Conservation (phyloP, 2,797 vertebrate genomes). For the Esox lucius region DNA sequence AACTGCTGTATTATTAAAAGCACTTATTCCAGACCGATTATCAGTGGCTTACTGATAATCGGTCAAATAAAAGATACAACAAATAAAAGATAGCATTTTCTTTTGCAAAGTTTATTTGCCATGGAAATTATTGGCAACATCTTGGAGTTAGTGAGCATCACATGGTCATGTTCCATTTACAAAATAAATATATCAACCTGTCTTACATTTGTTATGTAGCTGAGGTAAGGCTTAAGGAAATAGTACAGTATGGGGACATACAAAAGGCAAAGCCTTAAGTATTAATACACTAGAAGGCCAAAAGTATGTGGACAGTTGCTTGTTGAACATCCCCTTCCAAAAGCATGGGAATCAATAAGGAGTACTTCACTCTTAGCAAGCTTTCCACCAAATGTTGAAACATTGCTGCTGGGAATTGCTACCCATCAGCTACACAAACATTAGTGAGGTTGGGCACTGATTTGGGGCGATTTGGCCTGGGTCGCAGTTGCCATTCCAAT, state of each 20-base stretch:
- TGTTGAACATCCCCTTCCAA: no score
- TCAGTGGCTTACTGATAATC: neutral
- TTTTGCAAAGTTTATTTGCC: slow-evolving; percentile 10
- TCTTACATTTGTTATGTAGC: slow-evolving; percentile 27
- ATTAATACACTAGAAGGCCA: neutral
- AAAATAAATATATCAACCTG: slow-evolving; percentile 45
- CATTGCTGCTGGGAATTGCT: no score
- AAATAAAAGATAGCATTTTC: neutral
- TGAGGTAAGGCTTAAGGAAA: slow-evolving; percentile 36
- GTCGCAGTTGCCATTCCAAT: no score
- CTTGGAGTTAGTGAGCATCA: neutral
- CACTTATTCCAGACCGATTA: neutral
- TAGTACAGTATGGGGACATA: slow-evolving; percentile 42
- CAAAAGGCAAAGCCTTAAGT: slow-evolving; percentile 10
- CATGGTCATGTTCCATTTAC: neutral
- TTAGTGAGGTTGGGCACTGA: no score
- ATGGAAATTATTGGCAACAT: slow-evolving; percentile 6
- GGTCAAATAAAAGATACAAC: no score
- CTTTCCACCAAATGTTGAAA: no score
- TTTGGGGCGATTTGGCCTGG: no score
- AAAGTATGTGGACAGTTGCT: no score
- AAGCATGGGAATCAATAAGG: no score
- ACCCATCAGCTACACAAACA: no score
- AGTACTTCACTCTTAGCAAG: no score
- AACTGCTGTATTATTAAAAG: neutral